phyloP scores from a whole-genome alignment of 1,140 invertebrate genomes.

The Sesamia nonagrioides region DNA sequence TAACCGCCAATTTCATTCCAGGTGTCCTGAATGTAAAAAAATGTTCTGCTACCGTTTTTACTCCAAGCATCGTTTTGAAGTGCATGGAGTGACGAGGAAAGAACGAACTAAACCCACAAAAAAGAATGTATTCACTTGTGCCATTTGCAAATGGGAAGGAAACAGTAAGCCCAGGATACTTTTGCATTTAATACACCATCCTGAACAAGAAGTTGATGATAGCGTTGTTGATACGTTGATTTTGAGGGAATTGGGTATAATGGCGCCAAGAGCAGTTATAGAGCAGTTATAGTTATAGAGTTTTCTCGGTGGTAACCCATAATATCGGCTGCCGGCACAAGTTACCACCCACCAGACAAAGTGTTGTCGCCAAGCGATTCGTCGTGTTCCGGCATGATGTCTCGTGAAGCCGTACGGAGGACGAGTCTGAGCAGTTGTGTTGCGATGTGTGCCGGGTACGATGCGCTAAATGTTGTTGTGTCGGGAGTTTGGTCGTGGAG shows the following conservation, averaged over 20 bases:
- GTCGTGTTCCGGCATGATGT: too few species aligned
- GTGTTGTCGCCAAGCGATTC: too few species aligned
- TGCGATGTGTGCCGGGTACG: too few species aligned
- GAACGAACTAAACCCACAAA: slow-evolving; percentile 41
- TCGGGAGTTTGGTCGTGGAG: too few species aligned
- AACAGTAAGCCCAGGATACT: slow-evolving; percentile 63
- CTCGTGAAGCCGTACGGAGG: too few species aligned
- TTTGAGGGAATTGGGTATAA: slow-evolving; percentile 66
- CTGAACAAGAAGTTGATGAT: slow-evolving; percentile 68
- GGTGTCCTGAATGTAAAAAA: slow-evolving; percentile 47
- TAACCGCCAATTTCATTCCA: not conserved
- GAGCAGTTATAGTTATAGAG: too few species aligned
- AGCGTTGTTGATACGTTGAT: slow-evolving; percentile 67
- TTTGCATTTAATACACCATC: slow-evolving; percentile 77
- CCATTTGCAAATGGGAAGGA: slow-evolving; percentile 64
- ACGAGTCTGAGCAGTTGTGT: too few species aligned
- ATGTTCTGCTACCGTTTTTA: slow-evolving; percentile 53
- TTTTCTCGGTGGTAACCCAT: too few species aligned
- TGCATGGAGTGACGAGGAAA: slow-evolving; percentile 20
- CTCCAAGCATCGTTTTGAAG: slow-evolving; percentile 52
- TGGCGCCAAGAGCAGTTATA: not conserved
- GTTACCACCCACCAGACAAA: too few species aligned
- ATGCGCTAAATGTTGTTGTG: too few species aligned
- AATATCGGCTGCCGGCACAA: too few species aligned
- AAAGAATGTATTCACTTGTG: slow-evolving; percentile 60